These are phyloP conservation scores for Sebastes hubbsi DNA, from an alignment of 2,797 vertebrate genomes.

Conservation along the genomic window DNA sequence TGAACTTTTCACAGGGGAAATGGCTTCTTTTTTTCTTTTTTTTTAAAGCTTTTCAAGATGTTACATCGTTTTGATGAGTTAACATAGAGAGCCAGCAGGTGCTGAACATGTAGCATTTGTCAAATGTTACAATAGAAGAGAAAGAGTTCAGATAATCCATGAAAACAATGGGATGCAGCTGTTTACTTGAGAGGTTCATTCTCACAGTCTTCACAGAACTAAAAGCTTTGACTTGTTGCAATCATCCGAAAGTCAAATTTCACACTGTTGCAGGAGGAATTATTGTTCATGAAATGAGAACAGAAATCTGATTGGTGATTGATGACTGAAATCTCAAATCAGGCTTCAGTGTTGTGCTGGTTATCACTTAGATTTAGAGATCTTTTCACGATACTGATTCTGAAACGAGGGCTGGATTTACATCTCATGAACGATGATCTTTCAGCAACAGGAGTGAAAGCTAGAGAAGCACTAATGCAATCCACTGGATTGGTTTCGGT, in stretches of 20 bases:
- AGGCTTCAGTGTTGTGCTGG: no score
- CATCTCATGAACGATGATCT: not conserved
- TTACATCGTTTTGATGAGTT: not conserved
- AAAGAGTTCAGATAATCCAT: not conserved
- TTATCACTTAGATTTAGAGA: no score
- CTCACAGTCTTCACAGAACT: not conserved
- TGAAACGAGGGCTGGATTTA: no score
- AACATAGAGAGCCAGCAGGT: not conserved
- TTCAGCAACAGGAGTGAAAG: not conserved
- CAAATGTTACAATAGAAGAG: not conserved
- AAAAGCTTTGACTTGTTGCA: not conserved
- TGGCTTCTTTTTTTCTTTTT: not conserved
- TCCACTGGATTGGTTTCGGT: not conserved
- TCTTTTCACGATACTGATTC: no score
- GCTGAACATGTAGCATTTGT: not conserved
- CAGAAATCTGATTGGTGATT: not conserved
- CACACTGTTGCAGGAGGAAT: not conserved
- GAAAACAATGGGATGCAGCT: not conserved
- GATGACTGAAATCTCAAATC: not conserved
- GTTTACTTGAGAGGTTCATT: not conserved
- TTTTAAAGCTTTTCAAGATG: not conserved
- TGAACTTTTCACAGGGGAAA: not conserved
- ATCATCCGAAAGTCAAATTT: not conserved
- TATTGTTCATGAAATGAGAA: not conserved
- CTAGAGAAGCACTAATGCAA: not conserved